Base-by-base conservation (phyloP, 2,888 invertebrate genomes). In the Portevinia maculata region DNA sequence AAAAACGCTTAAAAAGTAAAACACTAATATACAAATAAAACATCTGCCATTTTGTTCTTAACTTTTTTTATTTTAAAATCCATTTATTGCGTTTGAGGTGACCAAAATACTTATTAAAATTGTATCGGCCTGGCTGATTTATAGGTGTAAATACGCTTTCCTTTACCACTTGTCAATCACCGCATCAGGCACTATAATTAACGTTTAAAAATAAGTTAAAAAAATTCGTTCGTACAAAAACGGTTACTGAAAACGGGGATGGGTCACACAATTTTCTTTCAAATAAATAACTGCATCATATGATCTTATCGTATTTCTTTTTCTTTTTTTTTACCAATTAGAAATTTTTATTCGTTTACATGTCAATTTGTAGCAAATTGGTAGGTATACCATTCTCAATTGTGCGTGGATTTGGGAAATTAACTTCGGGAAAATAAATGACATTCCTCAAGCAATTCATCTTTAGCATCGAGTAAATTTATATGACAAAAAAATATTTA, bases 121-220 rank as follows among this genome's bases (percentile, higher is more conserved):
- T 81, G 39, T 55, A 81, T 59, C 62, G 75, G 60, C 70, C 70
- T 75, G 62, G 48, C 32, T 69, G 48, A 46, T 65, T 53, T 24
- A 44, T 67, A 71, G 64, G 30, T 65, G 57, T 52, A 52, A 8
- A 24, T 44, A 73, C 48, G 57, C 62, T 67, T 50, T 74, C 81
- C 73, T 75, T 85, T 88, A 88, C 94, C 94, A 94, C 92, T 93
- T 94, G 93, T 93, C 93, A 92, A 93, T 89, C 92, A 94, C 94
- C 91, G 91, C 92, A 90, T 94, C 94, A 92, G 93, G 93, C 93
- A 92, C 94, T 94, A 94, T 90, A 94, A 93, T 92, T 75, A 55
- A 46, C 59, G 65, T 67, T 76, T 50, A 71, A 78, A 64, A 83
- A 48, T 41, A 65, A 50, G 28, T 59, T 65, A 37, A 75, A 48